Evolutionary conservation across 2,888 invertebrate species (phyloP), one percentile per base, ranked within the genome.

Genomic region (Cephus rjabovi): DNA sequence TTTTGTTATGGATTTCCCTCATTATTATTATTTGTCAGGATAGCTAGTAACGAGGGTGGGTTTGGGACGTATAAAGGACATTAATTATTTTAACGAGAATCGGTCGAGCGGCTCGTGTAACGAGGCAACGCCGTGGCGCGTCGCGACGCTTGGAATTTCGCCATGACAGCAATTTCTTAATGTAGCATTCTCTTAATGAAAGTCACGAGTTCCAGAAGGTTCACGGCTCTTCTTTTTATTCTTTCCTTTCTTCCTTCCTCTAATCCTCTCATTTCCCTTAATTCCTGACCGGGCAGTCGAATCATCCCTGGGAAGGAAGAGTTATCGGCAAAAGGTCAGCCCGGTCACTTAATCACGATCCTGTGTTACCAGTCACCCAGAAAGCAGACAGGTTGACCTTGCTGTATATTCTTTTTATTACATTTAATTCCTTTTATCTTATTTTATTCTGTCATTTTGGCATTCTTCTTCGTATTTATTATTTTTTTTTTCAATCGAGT

Each of bases 101-200:
- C 33, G 33, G 33, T 9, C 33, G 71, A 34, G 34, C 71, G 12
- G 11, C 31, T 31, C 71, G 71, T 12, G 34, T 31, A 12, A 15
- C 71, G 56, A 56, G 23, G 23, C 56, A 23, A 9, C 23, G 56
- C 9, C 56, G 56, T 56, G 56, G 9, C 23, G 71, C 71, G 33
- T 71, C 31, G 71, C 71, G 71, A 56, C 56, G 56, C 56, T 56
- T 56, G 56, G 56, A 71, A 71, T 71, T 71, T 34, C 31, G 71
- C 71, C 71, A 12, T 34, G 71, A 71, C 71, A 34, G 71, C 71
- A 71, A 71, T 71, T 71, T 34, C 71, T 71, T 71, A 71, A 71
- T 71, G 71, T 71, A 71, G 31, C 71, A 30, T 71, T 71, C 71
- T 31, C 71, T 15, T 71, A 71, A 71, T 71, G 71, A 71, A 71